Conservation (phyloP, 2,888 invertebrate species). For the Maniola hyperantus region DNA sequence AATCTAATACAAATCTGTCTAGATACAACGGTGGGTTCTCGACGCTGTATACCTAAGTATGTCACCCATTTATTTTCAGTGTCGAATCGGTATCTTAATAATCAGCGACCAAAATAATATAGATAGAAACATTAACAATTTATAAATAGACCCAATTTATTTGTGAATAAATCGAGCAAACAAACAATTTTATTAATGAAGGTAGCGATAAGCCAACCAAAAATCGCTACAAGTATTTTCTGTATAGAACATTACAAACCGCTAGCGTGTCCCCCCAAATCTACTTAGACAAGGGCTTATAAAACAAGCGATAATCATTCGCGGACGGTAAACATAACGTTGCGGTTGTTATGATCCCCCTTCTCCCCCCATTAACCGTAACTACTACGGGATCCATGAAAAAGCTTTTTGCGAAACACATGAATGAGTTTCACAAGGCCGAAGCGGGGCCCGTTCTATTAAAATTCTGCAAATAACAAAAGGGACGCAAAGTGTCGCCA, state of each 20-base stretch:
- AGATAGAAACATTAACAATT: too few species aligned
- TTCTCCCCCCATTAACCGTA: conserved; percentile 33
- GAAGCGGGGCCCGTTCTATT: conserved; percentile 63
- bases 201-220: background rate
- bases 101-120: too few species aligned
- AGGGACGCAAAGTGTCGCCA: conserved; percentile 62
- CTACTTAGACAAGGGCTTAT: conserved; percentile 27
- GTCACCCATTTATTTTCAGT: too few species aligned
- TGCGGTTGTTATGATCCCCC: conserved; percentile 32
- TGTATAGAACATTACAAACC: background rate
- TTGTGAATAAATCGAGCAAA: background rate
- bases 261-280: conserved; percentile 9
- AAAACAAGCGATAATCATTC: conserved; percentile 34
- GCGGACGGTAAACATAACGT: conserved; percentile 34
- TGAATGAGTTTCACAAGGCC: conserved; percentile 41
- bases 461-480: conserved; percentile 78
- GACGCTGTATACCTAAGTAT: too few species aligned
- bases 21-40: too few species aligned
- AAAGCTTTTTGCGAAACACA: conserved; percentile 42
- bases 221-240: background rate
- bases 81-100: too few species aligned
- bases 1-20: too few species aligned
- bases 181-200: background rate
- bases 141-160: background rate
- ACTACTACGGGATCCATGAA: conserved; percentile 36